Conservation (phyloP, 2,888 invertebrate genomes). For the Synergus gifuensis region DNA sequence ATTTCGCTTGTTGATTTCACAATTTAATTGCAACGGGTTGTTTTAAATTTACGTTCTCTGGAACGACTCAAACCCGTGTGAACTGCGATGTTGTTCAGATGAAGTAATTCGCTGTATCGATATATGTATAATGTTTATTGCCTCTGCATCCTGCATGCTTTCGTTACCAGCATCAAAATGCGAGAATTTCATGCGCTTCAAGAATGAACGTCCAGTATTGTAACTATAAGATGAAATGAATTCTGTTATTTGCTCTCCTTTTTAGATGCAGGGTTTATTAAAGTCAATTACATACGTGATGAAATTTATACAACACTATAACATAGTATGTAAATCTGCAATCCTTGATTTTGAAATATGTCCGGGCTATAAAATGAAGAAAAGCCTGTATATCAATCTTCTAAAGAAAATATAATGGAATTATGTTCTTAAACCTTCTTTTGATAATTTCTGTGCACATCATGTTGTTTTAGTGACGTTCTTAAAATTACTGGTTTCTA, state of each 20-base stretch:
- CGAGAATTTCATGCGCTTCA: slow-evolving; percentile 35
- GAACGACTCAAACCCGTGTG: background rate
- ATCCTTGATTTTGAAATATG: background rate
- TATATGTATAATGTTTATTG: slow-evolving; percentile 20
- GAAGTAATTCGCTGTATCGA: slow-evolving; percentile 13
- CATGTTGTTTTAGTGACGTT: background rate
- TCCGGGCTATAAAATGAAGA: too few relatives aligned
- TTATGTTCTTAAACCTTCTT: too few relatives aligned
- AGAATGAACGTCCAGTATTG: background rate
- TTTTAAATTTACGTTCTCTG: slow-evolving; percentile 6
- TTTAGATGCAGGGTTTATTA: slow-evolving; percentile 10
- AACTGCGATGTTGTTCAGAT: slow-evolving; percentile 1
- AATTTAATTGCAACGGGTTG: slow-evolving; percentile 9
- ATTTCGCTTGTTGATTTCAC: slow-evolving; percentile 7
- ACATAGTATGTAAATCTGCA: background rate
- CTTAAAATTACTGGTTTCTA: background rate
- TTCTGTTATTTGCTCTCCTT: slow-evolving; percentile 21
- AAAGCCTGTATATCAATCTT: too few relatives aligned
- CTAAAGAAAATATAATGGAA: too few relatives aligned
- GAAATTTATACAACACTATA: background rate
- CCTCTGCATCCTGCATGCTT: slow-evolving; percentile 24
- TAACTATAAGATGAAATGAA: background rate
- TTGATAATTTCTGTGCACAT: background rate
- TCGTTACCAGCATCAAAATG: slow-evolving; percentile 36
- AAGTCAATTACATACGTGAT: background rate